Conservation (phyloP, 2,888 invertebrate genomes). For the Trachelus tabidus region DNA sequence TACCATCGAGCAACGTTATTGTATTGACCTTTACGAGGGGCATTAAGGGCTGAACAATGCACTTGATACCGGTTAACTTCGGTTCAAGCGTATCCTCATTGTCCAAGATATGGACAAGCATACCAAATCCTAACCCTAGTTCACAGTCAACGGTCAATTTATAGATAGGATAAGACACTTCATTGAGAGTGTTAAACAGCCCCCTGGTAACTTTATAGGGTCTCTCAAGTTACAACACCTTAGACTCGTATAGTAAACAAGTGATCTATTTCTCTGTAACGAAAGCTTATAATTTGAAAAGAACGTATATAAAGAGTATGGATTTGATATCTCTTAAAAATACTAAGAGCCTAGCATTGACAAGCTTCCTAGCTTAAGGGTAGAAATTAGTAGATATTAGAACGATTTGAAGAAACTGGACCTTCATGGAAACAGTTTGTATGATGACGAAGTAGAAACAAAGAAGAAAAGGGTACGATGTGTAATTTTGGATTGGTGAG, state of each 20-base stretch:
- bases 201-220: neutral
- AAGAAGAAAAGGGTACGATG: neutral
- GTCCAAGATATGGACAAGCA: neutral
- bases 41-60: constrained; percentile 37
- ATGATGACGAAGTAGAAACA: neutral
- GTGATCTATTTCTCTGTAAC: neutral
- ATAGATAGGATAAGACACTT: neutral
- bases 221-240: neutral
- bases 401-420: neutral
- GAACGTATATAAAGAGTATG: neutral
- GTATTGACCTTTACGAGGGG: constrained; percentile 39
- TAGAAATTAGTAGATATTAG: neutral
- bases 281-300: neutral
- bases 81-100: constrained; percentile 32
- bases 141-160: neutral
- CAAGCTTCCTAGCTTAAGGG: neutral
- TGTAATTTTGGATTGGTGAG: neutral
- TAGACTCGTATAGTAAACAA: neutral
- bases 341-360: neutral
- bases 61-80: constrained; percentile 34
- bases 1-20: constrained; percentile 33
- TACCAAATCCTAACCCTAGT: neutral
- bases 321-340: neutral
- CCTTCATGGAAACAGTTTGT: neutral
- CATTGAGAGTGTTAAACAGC: neutral